These are phyloP conservation scores for Psammodynastes pulverulentus DNA, from an alignment of 2,113 vertebrate genomes.

Conservation along the genomic window DNA sequence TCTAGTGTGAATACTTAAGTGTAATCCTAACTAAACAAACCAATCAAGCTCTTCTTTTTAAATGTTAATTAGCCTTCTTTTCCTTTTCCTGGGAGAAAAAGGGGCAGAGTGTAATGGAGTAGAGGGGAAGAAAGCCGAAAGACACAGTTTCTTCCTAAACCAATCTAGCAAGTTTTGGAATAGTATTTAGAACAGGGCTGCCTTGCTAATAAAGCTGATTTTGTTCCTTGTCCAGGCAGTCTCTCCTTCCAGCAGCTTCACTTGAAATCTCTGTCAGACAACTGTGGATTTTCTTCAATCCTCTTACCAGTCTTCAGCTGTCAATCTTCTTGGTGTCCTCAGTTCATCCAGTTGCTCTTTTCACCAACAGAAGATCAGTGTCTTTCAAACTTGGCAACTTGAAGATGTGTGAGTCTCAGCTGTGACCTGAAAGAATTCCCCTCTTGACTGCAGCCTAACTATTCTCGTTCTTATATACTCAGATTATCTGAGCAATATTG, in stretches of 20 bases:
- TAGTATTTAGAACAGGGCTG: not conserved
- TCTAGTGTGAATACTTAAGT: not conserved
- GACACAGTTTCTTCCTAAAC: not conserved
- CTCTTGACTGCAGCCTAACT: not conserved
- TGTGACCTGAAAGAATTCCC: not conserved
- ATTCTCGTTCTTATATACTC: not conserved
- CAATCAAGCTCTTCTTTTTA: not conserved
- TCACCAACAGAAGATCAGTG: not conserved
- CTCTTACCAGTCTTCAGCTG: not conserved
- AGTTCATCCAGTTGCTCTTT: not conserved
- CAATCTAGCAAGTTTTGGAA: not conserved
- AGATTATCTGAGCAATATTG: not conserved
- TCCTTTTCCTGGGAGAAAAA: not conserved
- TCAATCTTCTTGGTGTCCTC: not conserved
- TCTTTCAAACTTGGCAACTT: not conserved
- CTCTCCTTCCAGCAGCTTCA: not conserved
- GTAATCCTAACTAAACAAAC: not conserved
- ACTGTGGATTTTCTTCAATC: not conserved
- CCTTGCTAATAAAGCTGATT: not conserved
- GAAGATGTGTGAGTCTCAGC: not conserved
- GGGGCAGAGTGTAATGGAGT: not conserved
- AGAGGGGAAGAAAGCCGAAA: not conserved
- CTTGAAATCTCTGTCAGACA: not conserved
- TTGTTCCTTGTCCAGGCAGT: not conserved
- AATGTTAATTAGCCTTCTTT: not conserved